Percentiles rank a stretch among this genome's conserved stretches.
Conservation (phyloP, 2,888 invertebrate genomes). For the Drosophila diplacantha region DNA sequence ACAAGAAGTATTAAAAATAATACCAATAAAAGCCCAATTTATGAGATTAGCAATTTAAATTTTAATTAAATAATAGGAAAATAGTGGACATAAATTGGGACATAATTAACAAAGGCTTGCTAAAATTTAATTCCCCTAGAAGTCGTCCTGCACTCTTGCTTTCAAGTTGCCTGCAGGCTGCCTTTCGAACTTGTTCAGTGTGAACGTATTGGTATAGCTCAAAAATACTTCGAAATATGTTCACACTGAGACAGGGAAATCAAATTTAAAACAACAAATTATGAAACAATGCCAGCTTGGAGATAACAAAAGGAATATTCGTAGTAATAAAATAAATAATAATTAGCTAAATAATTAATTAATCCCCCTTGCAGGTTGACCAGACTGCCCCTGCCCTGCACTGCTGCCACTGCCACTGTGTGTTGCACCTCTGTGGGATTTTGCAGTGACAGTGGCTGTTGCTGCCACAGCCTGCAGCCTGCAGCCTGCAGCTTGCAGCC, state of each 20-base stretch:
- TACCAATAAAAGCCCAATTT: too few species aligned
- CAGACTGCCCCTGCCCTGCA: background rate
- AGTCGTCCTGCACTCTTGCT: too few species aligned
- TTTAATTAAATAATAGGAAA: too few species aligned
- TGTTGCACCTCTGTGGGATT: background rate
- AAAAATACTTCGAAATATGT: background rate
- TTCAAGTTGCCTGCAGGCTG: too few species aligned
- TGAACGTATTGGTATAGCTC: background rate
- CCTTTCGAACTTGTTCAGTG: background rate
- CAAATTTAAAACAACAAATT: background rate
- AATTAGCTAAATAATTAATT: background rate
- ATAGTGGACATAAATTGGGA: too few species aligned
- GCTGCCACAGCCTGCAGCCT: background rate
- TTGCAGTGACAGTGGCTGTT: slow-evolving; percentile 7
- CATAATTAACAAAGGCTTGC: too few species aligned
- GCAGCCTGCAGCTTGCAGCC: slow-evolving; percentile 9
- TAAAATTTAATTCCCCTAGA: too few species aligned
- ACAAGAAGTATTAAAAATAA: too few species aligned
- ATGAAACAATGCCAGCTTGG: background rate
- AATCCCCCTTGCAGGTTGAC: background rate
- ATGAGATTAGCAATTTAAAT: too few species aligned
- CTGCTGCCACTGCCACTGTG: slow-evolving; percentile 24
- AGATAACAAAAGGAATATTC: background rate
- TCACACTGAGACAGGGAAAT: background rate
- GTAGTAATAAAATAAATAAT: too few species aligned